phyloP scores from a whole-genome alignment of 2,797 vertebrate genomes.

The Darevskia mixta region DNA sequence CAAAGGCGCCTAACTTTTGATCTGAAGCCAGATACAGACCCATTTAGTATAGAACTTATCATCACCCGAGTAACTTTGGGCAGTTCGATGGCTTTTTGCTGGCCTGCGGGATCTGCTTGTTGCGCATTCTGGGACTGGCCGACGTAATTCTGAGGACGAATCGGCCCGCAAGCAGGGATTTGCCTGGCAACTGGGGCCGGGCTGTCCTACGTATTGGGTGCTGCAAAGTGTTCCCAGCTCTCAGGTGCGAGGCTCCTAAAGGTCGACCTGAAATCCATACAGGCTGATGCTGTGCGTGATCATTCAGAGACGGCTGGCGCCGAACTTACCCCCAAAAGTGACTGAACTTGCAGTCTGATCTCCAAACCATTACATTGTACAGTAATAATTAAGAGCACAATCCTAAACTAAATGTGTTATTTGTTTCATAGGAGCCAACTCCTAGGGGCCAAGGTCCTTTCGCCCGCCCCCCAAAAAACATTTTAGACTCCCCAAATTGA shows the following conservation, averaged over 20 bases:
- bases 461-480: too few species aligned
- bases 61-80: constrained; percentile 64
- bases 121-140: constrained; percentile 43
- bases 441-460: too few species aligned
- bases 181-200: too few species aligned
- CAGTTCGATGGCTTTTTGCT: constrained; percentile 54
- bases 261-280: not conserved
- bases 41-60: constrained; percentile 43
- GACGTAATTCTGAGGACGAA: not conserved
- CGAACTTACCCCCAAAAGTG: too few species aligned
- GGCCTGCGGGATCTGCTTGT: constrained; percentile 43
- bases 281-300: not conserved
- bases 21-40: constrained; percentile 6
- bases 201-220: not conserved
- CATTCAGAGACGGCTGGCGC: too few species aligned
- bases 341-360: not conserved
- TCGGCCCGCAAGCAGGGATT: not conserved
- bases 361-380: not conserved
- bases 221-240: not conserved
- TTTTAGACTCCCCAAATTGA: too few species aligned
- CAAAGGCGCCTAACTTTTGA: constrained; percentile 35
- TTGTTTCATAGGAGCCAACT: too few species aligned
- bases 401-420: too few species aligned
- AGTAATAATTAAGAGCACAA: not conserved
- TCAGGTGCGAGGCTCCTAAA: not conserved